phyloP scores from a whole-genome alignment of 2,113 vertebrate genomes.

The Panthera tigris region DNA sequence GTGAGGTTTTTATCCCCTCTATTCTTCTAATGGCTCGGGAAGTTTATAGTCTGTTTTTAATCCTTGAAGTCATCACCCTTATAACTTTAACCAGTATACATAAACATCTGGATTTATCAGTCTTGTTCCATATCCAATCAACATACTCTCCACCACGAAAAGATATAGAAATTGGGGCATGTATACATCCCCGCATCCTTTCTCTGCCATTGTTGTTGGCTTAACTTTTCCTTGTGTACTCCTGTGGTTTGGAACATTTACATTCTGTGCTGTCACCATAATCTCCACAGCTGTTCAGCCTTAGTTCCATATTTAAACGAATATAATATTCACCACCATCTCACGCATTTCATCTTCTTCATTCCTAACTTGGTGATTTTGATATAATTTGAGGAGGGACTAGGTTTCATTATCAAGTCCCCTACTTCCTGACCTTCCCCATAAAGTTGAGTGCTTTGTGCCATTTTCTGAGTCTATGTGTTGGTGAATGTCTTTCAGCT shows the following conservation, averaged over 20 bases:
- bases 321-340: not conserved
- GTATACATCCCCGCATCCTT: not conserved
- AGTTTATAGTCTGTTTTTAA: not conserved
- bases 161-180: not conserved
- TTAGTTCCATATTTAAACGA: slow-evolving; percentile 50
- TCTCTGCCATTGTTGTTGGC: not conserved
- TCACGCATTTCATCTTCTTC: not conserved
- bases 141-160: not conserved
- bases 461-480: not conserved
- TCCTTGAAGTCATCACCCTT: not conserved
- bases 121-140: not conserved
- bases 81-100: not conserved
- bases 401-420: not conserved
- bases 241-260: slow-evolving; percentile 44
- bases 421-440: not conserved
- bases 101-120: not conserved
- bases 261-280: slow-evolving; percentile 39
- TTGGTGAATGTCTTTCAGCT: not conserved
- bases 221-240: not conserved
- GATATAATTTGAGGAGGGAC: not conserved
- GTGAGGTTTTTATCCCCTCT: not conserved
- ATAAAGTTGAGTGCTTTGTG: not conserved
- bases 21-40: not conserved
- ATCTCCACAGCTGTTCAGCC: slow-evolving; percentile 37
- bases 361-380: not conserved